phyloP scores from a whole-genome alignment of 92 coral and sea anemone species.

The Porites evermanni region DNA sequence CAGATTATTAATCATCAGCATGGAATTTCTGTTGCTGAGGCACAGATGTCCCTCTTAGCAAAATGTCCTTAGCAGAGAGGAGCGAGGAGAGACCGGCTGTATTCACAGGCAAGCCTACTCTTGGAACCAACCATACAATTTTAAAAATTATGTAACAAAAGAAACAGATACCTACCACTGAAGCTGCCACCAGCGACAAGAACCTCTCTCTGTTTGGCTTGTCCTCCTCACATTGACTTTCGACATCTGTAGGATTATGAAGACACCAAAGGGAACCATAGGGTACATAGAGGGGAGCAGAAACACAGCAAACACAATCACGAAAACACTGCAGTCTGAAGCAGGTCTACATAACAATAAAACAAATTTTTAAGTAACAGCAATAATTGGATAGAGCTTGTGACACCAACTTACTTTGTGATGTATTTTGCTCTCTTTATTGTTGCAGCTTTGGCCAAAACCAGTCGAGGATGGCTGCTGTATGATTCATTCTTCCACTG shows the following conservation, averaged over 20 bases:
- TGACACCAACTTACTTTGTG: constrained; percentile 86
- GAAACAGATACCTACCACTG: constrained; percentile 68
- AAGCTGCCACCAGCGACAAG: constrained; percentile 86
- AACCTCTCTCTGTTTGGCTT: constrained; percentile 88
- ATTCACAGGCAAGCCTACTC: too few relatives aligned
- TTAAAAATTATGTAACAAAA: neutral
- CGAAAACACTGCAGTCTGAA: constrained; percentile 53
- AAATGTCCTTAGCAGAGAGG: too few relatives aligned
- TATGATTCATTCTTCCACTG: constrained; percentile 98
- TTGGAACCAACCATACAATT: neutral
- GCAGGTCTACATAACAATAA: constrained; percentile 39
- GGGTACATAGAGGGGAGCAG: constrained; percentile 72
- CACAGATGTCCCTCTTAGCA: too few relatives aligned
- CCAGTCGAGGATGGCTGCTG: constrained; percentile 79
- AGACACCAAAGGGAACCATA: constrained; percentile 65
- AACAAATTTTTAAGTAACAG: constrained; percentile 48
- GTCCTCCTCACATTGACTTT: constrained; percentile 91
- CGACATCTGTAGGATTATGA: constrained; percentile 97
- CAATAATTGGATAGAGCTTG: constrained; percentile 71
- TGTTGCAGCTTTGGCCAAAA: constrained; percentile 92
- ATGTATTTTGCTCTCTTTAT: constrained; percentile 95
- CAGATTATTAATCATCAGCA: too few relatives aligned
- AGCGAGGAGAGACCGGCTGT: too few relatives aligned
- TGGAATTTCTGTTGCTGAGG: too few relatives aligned
- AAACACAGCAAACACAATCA: constrained; percentile 77